Conservation (phyloP, 2,888 invertebrate species). For the Drosophila mulleri region DNA sequence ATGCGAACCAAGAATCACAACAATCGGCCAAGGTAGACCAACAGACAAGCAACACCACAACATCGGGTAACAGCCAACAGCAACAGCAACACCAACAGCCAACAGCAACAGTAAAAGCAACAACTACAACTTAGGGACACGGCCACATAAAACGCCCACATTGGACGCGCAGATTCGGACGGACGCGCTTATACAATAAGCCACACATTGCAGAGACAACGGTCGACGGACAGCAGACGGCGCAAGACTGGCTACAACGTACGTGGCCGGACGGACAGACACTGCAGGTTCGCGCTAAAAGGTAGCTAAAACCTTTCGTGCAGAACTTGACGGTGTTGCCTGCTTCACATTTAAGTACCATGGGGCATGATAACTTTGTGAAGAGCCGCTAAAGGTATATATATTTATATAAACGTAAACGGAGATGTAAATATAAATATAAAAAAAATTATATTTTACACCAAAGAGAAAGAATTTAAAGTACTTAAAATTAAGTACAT, state of each 20-base stretch:
- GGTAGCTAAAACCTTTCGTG: slow-evolving; percentile 80
- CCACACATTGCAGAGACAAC: slow-evolving; percentile 71
- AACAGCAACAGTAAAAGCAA: slow-evolving; percentile 27
- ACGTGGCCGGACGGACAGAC: slow-evolving; percentile 26
- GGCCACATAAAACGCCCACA: slow-evolving; percentile 74
- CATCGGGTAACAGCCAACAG: slow-evolving; percentile 49
- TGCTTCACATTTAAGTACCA: slow-evolving; percentile 33
- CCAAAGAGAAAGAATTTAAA: background rate
- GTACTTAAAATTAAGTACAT: background rate
- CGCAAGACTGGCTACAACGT: slow-evolving; percentile 19
- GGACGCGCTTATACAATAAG: slow-evolving; percentile 72
- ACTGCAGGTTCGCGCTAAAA: slow-evolving; percentile 49
- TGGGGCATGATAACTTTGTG: slow-evolving; percentile 31
- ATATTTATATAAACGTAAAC: background rate
- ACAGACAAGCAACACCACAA: slow-evolving; percentile 62
- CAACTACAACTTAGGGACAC: slow-evolving; percentile 54
- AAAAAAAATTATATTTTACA: background rate
- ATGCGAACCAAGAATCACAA: slow-evolving; percentile 77
- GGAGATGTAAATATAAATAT: background rate
- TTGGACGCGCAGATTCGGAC: slow-evolving; percentile 55
- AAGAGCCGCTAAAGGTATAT: background rate
- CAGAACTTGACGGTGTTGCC: slow-evolving; percentile 66
- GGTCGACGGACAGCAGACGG: slow-evolving; percentile 27
- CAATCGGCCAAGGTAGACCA: slow-evolving; percentile 66
- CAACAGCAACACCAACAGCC: slow-evolving; percentile 38